Percentiles rank a stretch among this genome's conserved stretches.
Conservation (phyloP, 2,113 vertebrate species). For the Neofelis nebulosa region DNA sequence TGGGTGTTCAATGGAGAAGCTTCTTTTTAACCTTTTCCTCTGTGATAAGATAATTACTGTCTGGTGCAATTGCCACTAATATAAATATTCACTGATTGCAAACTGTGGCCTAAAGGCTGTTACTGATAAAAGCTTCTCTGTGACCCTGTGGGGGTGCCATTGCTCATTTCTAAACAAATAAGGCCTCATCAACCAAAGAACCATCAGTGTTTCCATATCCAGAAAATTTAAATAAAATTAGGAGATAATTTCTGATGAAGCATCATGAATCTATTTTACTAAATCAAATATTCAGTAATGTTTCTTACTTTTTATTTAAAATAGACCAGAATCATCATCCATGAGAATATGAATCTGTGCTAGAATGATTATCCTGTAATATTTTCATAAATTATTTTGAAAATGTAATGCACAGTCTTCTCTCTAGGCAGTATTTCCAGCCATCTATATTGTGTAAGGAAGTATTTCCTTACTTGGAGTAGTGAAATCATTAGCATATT, state of each 20-base stretch:
- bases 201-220: slow-evolving; percentile 53
- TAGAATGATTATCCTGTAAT: slow-evolving; percentile 47
- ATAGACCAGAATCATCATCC: slow-evolving; percentile 57
- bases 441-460: not conserved
- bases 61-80: slow-evolving; percentile 85
- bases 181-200: slow-evolving; percentile 64
- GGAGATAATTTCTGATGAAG: slow-evolving; percentile 64
- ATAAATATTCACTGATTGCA: slow-evolving; percentile 88
- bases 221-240: slow-evolving; percentile 65
- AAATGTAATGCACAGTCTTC: slow-evolving; percentile 38
- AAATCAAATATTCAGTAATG: slow-evolving; percentile 59
- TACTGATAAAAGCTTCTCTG: slow-evolving; percentile 71
- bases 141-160: slow-evolving; percentile 64
- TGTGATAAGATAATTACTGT: slow-evolving; percentile 89
- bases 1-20: slow-evolving; percentile 84
- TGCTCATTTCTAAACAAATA: slow-evolving; percentile 80
- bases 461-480: slow-evolving; percentile 14
- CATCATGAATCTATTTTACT: not conserved
- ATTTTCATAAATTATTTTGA: slow-evolving; percentile 59
- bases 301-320: slow-evolving; percentile 68
- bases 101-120: slow-evolving; percentile 81
- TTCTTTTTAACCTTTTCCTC: slow-evolving; percentile 87
- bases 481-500: slow-evolving; percentile 46
- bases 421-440: slow-evolving; percentile 46
- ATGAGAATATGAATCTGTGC: slow-evolving; percentile 22